Evolutionary conservation across 1,140 invertebrate genomes (phyloP), one percentile per base, ranked within the genome.

Genomic region (Saccostrea cuccullata): DNA sequence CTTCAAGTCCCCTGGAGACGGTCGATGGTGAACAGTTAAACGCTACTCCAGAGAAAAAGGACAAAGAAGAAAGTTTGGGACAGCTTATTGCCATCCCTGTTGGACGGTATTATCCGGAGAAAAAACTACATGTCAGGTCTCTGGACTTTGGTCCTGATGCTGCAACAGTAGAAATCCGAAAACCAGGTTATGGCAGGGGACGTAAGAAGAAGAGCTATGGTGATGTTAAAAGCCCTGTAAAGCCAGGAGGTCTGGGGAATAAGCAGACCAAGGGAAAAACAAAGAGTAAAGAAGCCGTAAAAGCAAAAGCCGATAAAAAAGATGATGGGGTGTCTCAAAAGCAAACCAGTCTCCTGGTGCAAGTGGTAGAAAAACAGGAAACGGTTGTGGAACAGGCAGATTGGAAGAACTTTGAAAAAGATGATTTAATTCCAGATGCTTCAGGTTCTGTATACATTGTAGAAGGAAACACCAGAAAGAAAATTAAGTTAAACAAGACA

Each of bases 391-490:
- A 84, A n/a, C 47, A 82, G 23, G 26, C 82, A 11, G 55, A 15
- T 8, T 55, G 17, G 6, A 84, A 84, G 40, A 84, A 17, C 12
- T 20, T 40, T n/a, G 84, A 26, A 60, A 47, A 85, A 12, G 15
- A 26, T 11, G 84, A 85, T 20, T 85, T 85, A 15, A 85, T 85
- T 60, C 84, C 84, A 12, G 84, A 85, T 85, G 58, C 55, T 40
- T 85, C 84, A 64, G 55, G 55, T 20, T 56, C 55, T 23, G 23
- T 85, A 36, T 85, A 60, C 30, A 60, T 85, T 36, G 23, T 36
- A 20, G 84, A 85, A 64, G 84, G 84, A 30, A 56, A 58, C 82
- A 84, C 55, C 6, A 55, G 47, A 84, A 55, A 55, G 47, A 84
- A 84, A 84, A 55, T 55, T 13, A 84, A 9, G 40, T 11, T 56